Evolutionary conservation across 2,113 vertebrate species (phyloP), one percentile per base, ranked within the genome.

Genomic region (Hyperopisus bebe): DNA sequence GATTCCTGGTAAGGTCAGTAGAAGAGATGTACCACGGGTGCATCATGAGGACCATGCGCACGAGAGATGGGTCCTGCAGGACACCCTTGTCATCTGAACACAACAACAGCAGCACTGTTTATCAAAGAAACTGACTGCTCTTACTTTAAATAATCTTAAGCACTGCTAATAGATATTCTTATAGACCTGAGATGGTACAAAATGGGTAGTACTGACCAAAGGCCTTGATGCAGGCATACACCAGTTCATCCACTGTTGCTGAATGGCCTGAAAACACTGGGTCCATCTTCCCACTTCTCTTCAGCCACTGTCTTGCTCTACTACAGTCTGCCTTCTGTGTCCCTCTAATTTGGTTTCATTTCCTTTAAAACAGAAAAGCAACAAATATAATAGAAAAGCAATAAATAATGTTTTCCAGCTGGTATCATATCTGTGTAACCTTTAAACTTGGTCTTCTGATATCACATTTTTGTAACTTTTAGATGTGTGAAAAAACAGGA

Each of bases 31-130:
- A 98, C 97, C 97, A 98, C 1, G 97, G 97, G 42, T 98, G 97
- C 97, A 98, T 98, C 97, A 97, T 97, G 77, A 98, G 96, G 86
- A 98, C 97, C 96, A 98, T 97, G 21, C 96, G 96, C 21, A 98
- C 96, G 89, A 97, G 90, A 88, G 96, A 92, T 0, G 93, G 89
- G 50, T 98, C 96, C 90, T 95, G 96, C 89, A 97, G 92, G 47
- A 94, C 94, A 35, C 97, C 97, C 7, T 93, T 95, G 47, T 96
- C 95, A 91, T 97, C 97, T 98, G 89, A 62, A 62, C 55, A 62
- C 24, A 55, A 92, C 89, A 39, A 89, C 87, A 5, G 90, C 89
- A 51, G 47, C 44, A 47, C 3, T 46, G 35, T 7, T 82, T 82
- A 90, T 0, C n/a, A 90, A 7, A 9, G n/a, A 31, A 74, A 74